Percentiles rank a stretch among this genome's conserved stretches.
phyloP scores from a whole-genome alignment of 1,140 invertebrate species.

The Drosophila jambulina region DNA sequence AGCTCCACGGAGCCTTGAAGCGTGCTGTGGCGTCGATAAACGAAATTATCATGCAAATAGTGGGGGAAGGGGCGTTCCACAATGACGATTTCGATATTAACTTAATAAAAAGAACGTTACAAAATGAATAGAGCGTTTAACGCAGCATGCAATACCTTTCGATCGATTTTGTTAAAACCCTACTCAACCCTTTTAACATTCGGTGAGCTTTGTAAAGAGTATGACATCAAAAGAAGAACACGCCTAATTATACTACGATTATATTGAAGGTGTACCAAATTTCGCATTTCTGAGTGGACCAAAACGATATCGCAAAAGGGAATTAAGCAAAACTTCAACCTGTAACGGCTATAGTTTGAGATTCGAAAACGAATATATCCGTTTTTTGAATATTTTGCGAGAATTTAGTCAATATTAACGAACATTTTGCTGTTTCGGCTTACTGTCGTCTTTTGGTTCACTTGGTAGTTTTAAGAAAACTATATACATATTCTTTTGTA shows the following conservation, averaged over 20 bases:
- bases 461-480: neutral
- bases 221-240: no score
- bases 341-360: no score
- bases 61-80: constrained; percentile 9
- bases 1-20: constrained; percentile 15
- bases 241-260: no score
- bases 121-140: constrained; percentile 23
- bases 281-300: no score
- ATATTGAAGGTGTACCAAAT: no score
- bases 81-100: constrained; percentile 56
- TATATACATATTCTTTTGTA: neutral
- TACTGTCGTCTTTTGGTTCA: neutral
- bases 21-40: constrained; percentile 25
- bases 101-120: constrained; percentile 68
- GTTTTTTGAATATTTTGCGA: no score
- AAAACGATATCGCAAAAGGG: no score
- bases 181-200: no score
- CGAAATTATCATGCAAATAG: constrained; percentile 52
- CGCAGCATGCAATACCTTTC: neutral
- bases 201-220: no score
- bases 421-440: neutral
- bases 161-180: neutral
- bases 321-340: no score
- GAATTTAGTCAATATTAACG: neutral
- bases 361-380: no score